These are phyloP conservation scores for Forbesichthys agassizii DNA, from an alignment of 2,113 vertebrate genomes.

Conservation along the genomic window DNA sequence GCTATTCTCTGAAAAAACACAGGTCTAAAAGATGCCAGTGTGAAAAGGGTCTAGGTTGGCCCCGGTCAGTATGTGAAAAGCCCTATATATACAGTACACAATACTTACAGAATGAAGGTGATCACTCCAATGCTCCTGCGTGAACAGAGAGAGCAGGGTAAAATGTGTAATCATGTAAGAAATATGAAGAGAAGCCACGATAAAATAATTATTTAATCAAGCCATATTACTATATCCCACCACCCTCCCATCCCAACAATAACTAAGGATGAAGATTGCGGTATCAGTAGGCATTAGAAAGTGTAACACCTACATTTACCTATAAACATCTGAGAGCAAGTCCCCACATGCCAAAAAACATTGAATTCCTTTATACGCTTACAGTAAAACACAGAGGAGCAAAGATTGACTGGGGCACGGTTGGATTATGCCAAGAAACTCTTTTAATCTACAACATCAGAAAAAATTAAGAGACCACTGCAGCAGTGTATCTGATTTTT, in stretches of 20 bases:
- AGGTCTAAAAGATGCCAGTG: too few relatives aligned
- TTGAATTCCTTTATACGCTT: conserved; percentile 1
- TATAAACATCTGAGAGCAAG: background rate
- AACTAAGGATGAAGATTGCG: too few relatives aligned
- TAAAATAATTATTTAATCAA: too few relatives aligned
- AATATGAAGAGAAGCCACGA: background rate
- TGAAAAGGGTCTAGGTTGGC: too few relatives aligned
- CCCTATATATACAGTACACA: background rate
- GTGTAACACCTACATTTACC: too few relatives aligned
- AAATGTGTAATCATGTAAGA: background rate
- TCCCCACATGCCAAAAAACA: background rate
- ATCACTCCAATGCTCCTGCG: conserved; percentile 84
- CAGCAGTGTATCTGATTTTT: too few relatives aligned
- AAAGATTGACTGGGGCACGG: background rate
- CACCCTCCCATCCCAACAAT: too few relatives aligned
- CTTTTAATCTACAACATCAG: background rate
- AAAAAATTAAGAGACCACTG: too few relatives aligned
- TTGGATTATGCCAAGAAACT: background rate
- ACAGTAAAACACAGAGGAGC: background rate
- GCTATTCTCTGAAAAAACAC: too few relatives aligned
- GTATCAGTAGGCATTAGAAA: too few relatives aligned
- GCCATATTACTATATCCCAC: too few relatives aligned
- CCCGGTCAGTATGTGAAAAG: too few relatives aligned
- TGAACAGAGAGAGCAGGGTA: conserved; percentile 27
- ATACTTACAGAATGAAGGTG: conserved; percentile 82